These are phyloP conservation scores for Raja brachyura DNA, from an alignment of 2,113 vertebrate species.

Conservation along the genomic window DNA sequence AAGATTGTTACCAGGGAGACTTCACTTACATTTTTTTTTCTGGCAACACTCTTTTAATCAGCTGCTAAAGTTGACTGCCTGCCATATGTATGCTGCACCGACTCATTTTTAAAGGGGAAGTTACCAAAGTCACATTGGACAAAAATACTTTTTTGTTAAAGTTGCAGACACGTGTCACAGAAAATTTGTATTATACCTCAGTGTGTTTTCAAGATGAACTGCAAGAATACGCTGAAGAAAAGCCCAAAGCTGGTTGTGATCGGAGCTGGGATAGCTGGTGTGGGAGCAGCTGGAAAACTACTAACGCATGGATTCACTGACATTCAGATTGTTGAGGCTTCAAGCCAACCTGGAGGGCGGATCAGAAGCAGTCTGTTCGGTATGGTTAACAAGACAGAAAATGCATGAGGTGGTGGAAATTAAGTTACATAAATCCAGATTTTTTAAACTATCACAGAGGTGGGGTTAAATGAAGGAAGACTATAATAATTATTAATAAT, in stretches of 20 bases:
- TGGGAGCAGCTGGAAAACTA: slow-evolving; percentile 44
- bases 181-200: not conserved
- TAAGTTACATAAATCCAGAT: not conserved
- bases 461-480: not conserved
- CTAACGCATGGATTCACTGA: slow-evolving; percentile 43
- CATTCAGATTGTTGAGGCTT: slow-evolving; percentile 46
- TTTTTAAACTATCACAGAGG: not conserved
- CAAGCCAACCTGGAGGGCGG: slow-evolving; percentile 42
- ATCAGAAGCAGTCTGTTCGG: slow-evolving; percentile 43
- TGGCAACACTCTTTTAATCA: not conserved
- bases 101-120: not conserved
- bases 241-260: slow-evolving; percentile 45
- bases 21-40: too few species aligned
- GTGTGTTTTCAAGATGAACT: not conserved
- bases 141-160: too few species aligned
- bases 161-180: not conserved
- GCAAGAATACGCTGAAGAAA: slow-evolving; percentile 1
- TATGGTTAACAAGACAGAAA: not conserved
- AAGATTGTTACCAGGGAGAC: not conserved
- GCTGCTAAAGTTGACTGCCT: not conserved
- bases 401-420: not conserved
- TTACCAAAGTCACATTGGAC: not conserved
- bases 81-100: not conserved
- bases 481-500: not conserved
- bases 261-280: slow-evolving; percentile 46